Evolutionary conservation across 2,113 vertebrate species (phyloP).

Genomic region (Dipodomys spectabilis): DNA sequence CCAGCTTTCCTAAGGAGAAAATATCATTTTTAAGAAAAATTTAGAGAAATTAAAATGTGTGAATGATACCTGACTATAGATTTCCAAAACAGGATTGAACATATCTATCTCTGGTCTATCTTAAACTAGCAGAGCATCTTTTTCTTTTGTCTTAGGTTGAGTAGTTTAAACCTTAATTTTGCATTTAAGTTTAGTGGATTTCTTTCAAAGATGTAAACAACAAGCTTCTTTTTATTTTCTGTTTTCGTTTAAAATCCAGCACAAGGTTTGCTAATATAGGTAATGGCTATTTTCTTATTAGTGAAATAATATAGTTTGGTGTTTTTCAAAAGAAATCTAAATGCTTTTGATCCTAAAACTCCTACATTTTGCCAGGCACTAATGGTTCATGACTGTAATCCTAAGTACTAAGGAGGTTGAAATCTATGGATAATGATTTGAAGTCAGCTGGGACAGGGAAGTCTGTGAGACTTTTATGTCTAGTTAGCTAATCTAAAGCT

Average conservation of each 20-base stretch:
- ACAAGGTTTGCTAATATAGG: conserved; percentile 11
- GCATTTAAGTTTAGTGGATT: not conserved
- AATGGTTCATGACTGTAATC: no score
- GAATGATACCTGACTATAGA: not conserved
- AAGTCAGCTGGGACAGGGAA: no score
- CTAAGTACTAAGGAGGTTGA: no score
- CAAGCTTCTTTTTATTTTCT: not conserved
- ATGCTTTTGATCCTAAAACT: conserved; percentile 2
- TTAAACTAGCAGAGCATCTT: not conserved
- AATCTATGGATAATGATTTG: no score
- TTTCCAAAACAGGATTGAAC: conserved; percentile 24
- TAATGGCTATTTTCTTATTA: conserved; percentile 20
- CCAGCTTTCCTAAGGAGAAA: conserved; percentile 3
- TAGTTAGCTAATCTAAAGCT: no score
- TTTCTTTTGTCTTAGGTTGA: not conserved
- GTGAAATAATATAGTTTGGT: not conserved
- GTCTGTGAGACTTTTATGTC: no score
- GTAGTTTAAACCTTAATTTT: conserved; percentile 13
- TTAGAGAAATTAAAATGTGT: not conserved
- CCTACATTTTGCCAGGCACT: no score
- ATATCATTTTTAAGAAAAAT: conserved; percentile 26
- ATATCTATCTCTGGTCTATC: not conserved
- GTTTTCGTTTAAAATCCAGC: conserved; percentile 30
- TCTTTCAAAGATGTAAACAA: conserved; percentile 1
- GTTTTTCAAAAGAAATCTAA: conserved; percentile 46